Evolutionary conservation across 2,888 invertebrate genomes (phyloP), one percentile per base, ranked within the genome.

Genomic region (Aquatica leii): DNA sequence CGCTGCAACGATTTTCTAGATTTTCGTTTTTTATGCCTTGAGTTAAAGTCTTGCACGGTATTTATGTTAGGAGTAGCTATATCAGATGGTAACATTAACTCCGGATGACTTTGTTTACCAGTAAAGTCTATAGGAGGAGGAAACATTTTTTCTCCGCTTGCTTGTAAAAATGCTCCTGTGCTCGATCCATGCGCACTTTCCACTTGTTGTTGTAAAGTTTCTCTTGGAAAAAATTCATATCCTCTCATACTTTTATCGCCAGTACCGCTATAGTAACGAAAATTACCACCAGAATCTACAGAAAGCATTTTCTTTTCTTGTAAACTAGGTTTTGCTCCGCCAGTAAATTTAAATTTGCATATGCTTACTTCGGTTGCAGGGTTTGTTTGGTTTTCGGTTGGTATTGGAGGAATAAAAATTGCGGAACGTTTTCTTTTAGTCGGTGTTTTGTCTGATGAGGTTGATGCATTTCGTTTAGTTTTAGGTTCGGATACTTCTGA

Each of bases 251-350:
- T 90, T 74, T 93, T 92, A 73, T 90, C 92, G 0, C 93, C 93
- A 0, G 93, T 93, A 0, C 94, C 93, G 72, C 92, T 93, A 81
- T 93, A 95, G 75, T 94, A 95, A 20, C 81, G 75, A 54, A 95
- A 94, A 76, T 94, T 94, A 0, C 95, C 95, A 1, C 93, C 94
- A 0, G 94, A 90, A 78, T 95, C 95, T 0, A 95, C 94, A 0
- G 94, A 94, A 0, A 95, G 84, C 89, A 94, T 94, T 80, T 95
- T 95, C 82, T 95, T 95, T 76, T 95, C 95, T 77, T 95, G 94
- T 50, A 95, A 78, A 61, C 90, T 90, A 0, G 95, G 95, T 69
- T 94, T 93, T 0, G 94, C 93, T 0, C 95, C 95, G 0, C 95
- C 95, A 0, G 94, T 95, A 78, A 95, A 95, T 78, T 95, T 95